Base-by-base conservation (phyloP, 2,888 invertebrate species). In the Tachina lurida region DNA sequence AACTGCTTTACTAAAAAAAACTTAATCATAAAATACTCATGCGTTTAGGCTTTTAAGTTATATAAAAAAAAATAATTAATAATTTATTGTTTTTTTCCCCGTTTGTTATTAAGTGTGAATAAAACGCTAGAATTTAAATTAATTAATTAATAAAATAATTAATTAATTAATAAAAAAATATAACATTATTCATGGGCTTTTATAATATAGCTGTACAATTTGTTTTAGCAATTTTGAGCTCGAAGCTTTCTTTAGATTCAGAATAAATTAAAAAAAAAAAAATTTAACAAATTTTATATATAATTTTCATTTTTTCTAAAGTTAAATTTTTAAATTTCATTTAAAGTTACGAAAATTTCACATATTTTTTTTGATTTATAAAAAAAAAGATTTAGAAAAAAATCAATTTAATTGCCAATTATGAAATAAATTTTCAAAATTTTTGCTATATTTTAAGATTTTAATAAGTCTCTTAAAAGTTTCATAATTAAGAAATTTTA, bases 1-100 rank as follows among this genome's bases (percentile, higher is more conserved):
- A 86, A 87, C 87, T 84, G 92, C 92, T 92, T 92, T 89, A 90
- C 91, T 91, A 91, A 92, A 92, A 92, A 92, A 90, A 86, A 73
- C 75, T 90, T 91, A 91, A 91, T 91, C 90, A 90, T 91, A 90
- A 92, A 92, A 92, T 89, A 91, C 92, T 92, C 92, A 92, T 92
- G 92, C 92, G 91, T 91, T 90, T 90, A 91, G 88, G 89, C 90
- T 88, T 84, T 83, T 80, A 82, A 82, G 77, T 78, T 62, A 54
- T 60, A 4, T 58, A 79, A 71, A 67, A 75, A 47, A 62, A 67
- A 54, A 54, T 5, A 0, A 15, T 22, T 31, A 58, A 56, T 31
- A 58, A 60, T 60, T 58, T 49, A 43, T 58, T 67, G 31, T 49
- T 68, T 43, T 78, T 60, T 78, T n/a, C n/a, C 31, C 47, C 17